Base-by-base conservation (phyloP, 2,797 vertebrate genomes). In the Coranthus polyacanthus region DNA sequence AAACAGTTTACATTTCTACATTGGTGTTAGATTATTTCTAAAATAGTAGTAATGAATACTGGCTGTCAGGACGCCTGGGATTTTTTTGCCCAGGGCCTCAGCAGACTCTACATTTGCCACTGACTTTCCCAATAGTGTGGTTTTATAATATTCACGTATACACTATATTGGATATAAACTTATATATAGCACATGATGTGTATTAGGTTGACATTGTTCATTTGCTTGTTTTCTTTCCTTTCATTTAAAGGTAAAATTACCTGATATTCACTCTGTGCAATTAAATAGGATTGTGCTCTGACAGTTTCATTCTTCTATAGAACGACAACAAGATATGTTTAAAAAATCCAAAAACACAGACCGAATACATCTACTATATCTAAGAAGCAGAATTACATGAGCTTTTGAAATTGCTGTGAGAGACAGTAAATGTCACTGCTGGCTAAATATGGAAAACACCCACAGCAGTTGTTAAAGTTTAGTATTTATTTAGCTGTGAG, bases 381-480 rank as follows among this genome's bases (percentile, higher is more conserved):
- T 46, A 24, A 54, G 6, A 54, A n/a, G 43, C 12, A 37, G 39
- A 15, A 67, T 37, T 16, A 36, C 17, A 18, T 46, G 36, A 55
- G 56, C 52, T 78, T 79, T 72, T 60, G 63, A 75, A 67, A 66
- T 50, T 52, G 45, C 26, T 50, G 18, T 9, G 22, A 62, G 58
- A 70, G 45, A 68, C 9, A 77, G 63, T 62, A 78, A 77, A 81
- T 77, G 67, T 70, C 70, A 73, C 22, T 20, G 20, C 60, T 58
- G 45, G 38, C 42, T 26, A 69, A 71, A 66, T 58, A 34, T 68
- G 10, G 64, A 65, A 75, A 73, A 71, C 67, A 37, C 55, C 76
- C 60, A 34, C 60, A 41, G 54, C 13, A 45, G 54, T 55, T 74
- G 15, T 50, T 42, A 54, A 56, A 71, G 46, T 41, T 67, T 58